A percentile compares a stretch with the other conserved stretches of the same genome.
Evolutionary conservation across 2,113 vertebrate genomes (phyloP).

Genomic region (Malaclemys terrapin): DNA sequence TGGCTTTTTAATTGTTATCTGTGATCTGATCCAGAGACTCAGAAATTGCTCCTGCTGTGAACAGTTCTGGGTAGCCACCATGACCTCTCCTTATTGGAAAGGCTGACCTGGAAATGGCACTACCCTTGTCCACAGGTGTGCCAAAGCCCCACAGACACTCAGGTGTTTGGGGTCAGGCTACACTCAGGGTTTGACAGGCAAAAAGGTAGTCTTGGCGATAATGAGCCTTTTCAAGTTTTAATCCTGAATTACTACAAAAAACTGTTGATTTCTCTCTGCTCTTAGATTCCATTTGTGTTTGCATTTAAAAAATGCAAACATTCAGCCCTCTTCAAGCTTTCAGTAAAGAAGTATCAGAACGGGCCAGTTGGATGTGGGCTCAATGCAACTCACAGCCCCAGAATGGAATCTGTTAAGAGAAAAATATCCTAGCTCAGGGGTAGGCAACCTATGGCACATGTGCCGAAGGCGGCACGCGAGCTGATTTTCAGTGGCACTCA

Average conservation of each 20-base stretch:
- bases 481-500: too few species aligned
- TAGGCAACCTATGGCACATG: too few species aligned
- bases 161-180: not conserved
- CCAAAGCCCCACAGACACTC: not conserved
- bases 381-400: not conserved
- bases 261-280: conserved; percentile 3
- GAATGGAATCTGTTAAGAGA: not conserved
- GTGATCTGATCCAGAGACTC: not conserved
- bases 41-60: not conserved
- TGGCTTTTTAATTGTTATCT: not conserved
- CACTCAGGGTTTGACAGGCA: not conserved
- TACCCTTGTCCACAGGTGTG: not conserved
- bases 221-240: not conserved
- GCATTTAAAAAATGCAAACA: not conserved
- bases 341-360: not conserved
- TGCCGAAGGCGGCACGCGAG: too few species aligned
- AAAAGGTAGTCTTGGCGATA: not conserved
- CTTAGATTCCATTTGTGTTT: not conserved
- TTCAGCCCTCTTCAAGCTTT: not conserved
- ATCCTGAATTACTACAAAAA: not conserved
- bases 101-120: not conserved
- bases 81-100: not conserved
- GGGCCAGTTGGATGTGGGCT: not conserved
- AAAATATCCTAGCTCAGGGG: not conserved
- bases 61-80: not conserved